These are phyloP conservation scores for Rana temporaria DNA, from an alignment of 2,113 vertebrate species.

Conservation along the genomic window DNA sequence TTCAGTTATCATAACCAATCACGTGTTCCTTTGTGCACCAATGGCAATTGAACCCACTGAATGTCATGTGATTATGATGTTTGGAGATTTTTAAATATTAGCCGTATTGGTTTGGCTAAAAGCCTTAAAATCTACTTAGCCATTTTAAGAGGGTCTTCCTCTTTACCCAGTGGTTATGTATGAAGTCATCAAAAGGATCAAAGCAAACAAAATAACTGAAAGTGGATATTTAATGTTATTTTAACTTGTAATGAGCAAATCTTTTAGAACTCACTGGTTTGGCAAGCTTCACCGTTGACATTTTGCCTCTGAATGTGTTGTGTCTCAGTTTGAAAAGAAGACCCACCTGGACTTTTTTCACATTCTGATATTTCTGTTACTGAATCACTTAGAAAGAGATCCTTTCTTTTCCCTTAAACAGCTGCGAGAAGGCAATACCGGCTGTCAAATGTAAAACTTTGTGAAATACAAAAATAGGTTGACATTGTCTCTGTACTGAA, in stretches of 20 bases:
- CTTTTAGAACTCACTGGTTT: conserved; percentile 6
- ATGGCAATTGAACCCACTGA: conserved; percentile 16
- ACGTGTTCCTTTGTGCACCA: conserved; percentile 23
- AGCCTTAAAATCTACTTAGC: conserved; percentile 6
- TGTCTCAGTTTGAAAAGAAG: background rate
- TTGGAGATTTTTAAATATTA: background rate
- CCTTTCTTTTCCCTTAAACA: background rate
- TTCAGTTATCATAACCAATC: conserved; percentile 24
- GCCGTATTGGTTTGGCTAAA: conserved; percentile 5
- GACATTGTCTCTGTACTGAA: conserved; percentile 38
- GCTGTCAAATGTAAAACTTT: conserved; percentile 47
- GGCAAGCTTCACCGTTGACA: conserved; percentile 29
- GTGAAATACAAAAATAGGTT: conserved; percentile 50
- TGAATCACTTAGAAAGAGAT: conserved; percentile 5
- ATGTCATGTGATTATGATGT: conserved; percentile 33
- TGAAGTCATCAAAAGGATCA: background rate
- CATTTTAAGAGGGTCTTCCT: background rate
- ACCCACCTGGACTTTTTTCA: conserved; percentile 16
- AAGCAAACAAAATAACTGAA: background rate
- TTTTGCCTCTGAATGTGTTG: conserved; percentile 4
- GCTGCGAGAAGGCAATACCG: conserved; percentile 36
- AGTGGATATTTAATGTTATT: conserved; percentile 26
- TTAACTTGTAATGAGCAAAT: conserved; percentile 6
- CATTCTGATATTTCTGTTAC: conserved; percentile 37
- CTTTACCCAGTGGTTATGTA: background rate